These are phyloP conservation scores for Malurus alboscapulatus DNA, from an alignment of 2,113 vertebrate species.

Conservation along the genomic window DNA sequence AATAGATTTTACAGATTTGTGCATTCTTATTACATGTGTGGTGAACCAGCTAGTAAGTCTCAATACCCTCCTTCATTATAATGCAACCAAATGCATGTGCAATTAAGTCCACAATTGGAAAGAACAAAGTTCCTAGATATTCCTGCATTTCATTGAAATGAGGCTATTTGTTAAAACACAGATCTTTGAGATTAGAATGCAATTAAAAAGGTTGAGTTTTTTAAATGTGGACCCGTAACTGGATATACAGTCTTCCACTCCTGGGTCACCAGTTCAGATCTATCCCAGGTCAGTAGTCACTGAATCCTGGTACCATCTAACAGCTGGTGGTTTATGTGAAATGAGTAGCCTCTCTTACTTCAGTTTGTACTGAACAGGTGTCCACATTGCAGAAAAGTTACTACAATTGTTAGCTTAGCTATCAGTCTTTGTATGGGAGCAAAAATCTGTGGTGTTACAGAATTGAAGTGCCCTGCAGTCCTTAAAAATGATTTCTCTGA, in stretches of 20 bases:
- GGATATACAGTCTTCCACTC: slow-evolving; percentile 50
- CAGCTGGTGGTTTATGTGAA: slow-evolving; percentile 68
- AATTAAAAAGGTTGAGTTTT: slow-evolving; percentile 37
- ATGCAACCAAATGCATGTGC: neutral
- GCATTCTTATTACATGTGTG: neutral
- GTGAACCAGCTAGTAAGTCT: neutral
- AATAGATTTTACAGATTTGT: neutral
- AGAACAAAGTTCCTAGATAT: neutral
- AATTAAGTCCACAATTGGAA: neutral
- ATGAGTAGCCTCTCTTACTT: slow-evolving; percentile 58
- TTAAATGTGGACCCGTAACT: neutral
- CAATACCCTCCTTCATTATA: neutral
- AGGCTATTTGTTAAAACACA: neutral
- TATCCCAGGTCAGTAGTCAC: slow-evolving; percentile 57
- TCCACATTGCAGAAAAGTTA: slow-evolving; percentile 19
- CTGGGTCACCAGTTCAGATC: slow-evolving; percentile 60
- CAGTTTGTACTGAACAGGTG: slow-evolving; percentile 59
- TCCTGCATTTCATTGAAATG: neutral
- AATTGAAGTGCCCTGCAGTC: neutral
- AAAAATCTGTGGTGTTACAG: neutral
- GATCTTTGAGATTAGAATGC: neutral
- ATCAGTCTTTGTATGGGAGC: neutral
- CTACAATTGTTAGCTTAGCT: slow-evolving; percentile 39
- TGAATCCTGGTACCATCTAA: slow-evolving; percentile 55
- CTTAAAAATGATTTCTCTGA: neutral